Evolutionary conservation across 2,888 invertebrate genomes (phyloP).

Genomic region (Drosophila leonis): DNA sequence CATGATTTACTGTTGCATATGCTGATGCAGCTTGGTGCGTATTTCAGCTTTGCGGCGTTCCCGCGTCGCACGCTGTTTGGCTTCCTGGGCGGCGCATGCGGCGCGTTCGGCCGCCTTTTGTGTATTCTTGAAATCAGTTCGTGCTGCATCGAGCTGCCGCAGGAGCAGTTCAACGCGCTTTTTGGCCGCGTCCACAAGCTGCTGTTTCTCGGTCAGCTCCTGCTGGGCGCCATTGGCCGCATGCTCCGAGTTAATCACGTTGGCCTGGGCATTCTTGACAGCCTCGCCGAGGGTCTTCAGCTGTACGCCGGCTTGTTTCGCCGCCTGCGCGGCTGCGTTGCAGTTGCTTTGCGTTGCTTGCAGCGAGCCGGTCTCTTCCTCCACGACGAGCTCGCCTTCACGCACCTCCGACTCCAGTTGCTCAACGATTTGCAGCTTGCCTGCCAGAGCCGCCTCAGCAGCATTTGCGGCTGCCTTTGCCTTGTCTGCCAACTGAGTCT

Average conservation of each 20-base stretch:
- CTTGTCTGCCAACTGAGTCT: conserved; percentile 90
- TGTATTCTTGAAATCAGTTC: conserved; percentile 88
- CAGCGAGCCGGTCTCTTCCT: conserved; percentile 88
- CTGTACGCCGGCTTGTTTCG: conserved; percentile 88
- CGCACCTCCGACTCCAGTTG: conserved; percentile 89
- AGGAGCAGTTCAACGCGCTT: conserved; percentile 88
- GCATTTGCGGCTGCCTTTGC: conserved; percentile 90
- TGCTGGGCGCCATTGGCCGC: conserved; percentile 88
- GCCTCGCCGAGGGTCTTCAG: conserved; percentile 86
- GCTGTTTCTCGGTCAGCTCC: conserved; percentile 89
- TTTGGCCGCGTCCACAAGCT: conserved; percentile 89
- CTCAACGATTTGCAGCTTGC: conserved; percentile 90
- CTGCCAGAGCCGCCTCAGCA: conserved; percentile 89
- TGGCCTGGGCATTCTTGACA: conserved; percentile 86
- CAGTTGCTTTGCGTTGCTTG: conserved; percentile 89
- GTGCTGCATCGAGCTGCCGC: conserved; percentile 88
- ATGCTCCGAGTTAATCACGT: conserved; percentile 88
- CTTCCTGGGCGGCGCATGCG: conserved; percentile 89
- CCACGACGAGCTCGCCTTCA: conserved; percentile 88
- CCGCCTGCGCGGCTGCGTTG: conserved; percentile 88
- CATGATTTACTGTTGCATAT: neutral
- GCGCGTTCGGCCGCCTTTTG: conserved; percentile 90
- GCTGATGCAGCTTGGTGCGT: conserved; percentile 23
- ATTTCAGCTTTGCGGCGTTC: conserved; percentile 53
- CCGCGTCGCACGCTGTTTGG: conserved; percentile 84